phyloP scores from a whole-genome alignment of 2,113 vertebrate species.

The Lichenostomus cassidix region DNA sequence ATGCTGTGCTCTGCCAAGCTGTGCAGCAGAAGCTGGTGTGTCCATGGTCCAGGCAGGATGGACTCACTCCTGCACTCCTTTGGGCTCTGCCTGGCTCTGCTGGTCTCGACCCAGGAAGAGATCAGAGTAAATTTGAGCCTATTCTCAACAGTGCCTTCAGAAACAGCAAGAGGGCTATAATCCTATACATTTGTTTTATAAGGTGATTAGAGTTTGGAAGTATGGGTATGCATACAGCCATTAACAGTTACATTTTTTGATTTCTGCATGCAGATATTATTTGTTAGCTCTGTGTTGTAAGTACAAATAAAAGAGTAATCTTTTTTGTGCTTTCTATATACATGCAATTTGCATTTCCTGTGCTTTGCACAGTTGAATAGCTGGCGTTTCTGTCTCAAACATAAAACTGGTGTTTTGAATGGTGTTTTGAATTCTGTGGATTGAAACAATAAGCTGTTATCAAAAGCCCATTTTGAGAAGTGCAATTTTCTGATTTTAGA shows the following conservation, averaged over 20 bases:
- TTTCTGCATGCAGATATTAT: not conserved
- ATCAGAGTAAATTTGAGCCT: not conserved
- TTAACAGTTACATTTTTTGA: not conserved
- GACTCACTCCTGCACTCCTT: not conserved
- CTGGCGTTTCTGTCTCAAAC: conserved; percentile 26
- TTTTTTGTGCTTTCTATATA: not conserved
- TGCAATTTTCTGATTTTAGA: conserved; percentile 54
- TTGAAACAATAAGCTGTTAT: conserved; percentile 49
- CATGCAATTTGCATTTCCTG: not conserved
- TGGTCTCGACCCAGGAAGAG: not conserved
- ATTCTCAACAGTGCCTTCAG: not conserved
- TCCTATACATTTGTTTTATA: not conserved
- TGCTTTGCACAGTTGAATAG: conserved; percentile 8
- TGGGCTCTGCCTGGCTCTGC: not conserved
- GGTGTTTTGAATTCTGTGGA: conserved; percentile 27
- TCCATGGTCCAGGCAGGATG: not conserved
- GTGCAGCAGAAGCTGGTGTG: not conserved
- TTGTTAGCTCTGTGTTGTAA: not conserved
- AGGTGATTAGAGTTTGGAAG: not conserved
- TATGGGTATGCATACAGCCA: not conserved
- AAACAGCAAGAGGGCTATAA: not conserved
- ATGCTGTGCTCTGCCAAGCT: not conserved
- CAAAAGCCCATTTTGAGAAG: conserved; percentile 34
- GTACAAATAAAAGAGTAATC: not conserved
- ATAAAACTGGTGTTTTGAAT: not conserved